Base-by-base conservation (phyloP, 2,888 invertebrate genomes). In the Drosophila cracens region DNA sequence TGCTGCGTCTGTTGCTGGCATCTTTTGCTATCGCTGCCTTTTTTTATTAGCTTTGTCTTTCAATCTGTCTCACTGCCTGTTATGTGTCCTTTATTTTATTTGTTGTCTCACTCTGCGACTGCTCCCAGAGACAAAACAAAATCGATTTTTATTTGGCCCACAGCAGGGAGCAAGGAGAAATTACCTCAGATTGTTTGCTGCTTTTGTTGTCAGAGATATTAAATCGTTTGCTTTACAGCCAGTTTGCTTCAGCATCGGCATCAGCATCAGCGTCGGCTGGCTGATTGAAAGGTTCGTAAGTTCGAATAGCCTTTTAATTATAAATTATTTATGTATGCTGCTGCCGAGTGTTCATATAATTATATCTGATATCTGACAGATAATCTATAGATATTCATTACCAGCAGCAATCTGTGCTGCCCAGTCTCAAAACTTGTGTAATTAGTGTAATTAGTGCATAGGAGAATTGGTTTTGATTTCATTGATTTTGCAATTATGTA, bases 401-500 rank as follows among this genome's bases (percentile, higher is more conserved):
- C 16, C 8, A 87, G 71, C 67, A 68, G 18, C 48, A 43, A 59
- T 36, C 38, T 68, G 61, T 1, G 62, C 36, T n/a, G 2, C 27
- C 8, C 43, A 31, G 2, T 4, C 21, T 25, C 10, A 40, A 72
- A 84, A 87, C 68, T 84, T 84, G 64, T 61, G 62, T 89, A 89
- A 84, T 84, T 84, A 81, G 59, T 66, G 60, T 89, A 89, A 84
- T 84, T 84, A 81, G 68, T 70, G 66, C 57, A 63, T 49, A 58
- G 70, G 16, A 33, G 53, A 62, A 77, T 78, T 68, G 48, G 64
- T 81, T 72, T 81, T 68, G 64, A 73, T 70, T 76, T 63, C 90
- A 90, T 90, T 89, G 90, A 87, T 89, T 87, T 88, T 79, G 77
- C 74, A 89, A 88, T 87, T 90, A 86, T 71, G 76, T 74, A 56